Conservation (phyloP, 2,888 invertebrate genomes). For the Dynastes tityus region DNA sequence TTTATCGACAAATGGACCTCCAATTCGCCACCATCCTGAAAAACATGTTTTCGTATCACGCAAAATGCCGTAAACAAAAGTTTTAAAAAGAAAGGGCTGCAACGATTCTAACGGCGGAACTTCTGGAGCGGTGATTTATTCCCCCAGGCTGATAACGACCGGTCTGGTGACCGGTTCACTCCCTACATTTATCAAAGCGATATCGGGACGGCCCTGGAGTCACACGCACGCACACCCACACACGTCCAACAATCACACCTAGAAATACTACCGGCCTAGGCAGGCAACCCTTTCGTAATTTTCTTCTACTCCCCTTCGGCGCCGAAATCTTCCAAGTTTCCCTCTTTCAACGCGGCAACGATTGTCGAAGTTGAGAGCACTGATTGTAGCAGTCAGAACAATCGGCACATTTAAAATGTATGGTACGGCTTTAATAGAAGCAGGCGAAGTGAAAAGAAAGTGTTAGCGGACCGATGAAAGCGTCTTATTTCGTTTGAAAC, state of each 20-base stretch:
- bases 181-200: constrained; percentile 44
- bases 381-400: constrained; percentile 19
- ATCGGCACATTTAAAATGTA: constrained; percentile 30
- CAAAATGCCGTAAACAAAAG: constrained; percentile 40
- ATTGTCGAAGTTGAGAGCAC: constrained; percentile 15
- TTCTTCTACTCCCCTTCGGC: background rate
- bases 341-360: background rate
- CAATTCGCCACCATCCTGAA: constrained; percentile 24
- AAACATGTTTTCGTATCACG: constrained; percentile 42
- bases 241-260: background rate
- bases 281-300: constrained; percentile 21
- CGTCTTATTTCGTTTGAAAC: background rate
- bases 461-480: constrained; percentile 11
- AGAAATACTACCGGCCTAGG: background rate
- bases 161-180: constrained; percentile 40
- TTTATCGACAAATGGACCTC: constrained; percentile 16
- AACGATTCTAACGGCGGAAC: background rate
- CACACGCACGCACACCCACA: constrained; percentile 7
- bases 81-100: constrained; percentile 37
- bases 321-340: background rate
- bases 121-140: constrained; percentile 27
- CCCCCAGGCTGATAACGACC: constrained; percentile 28
- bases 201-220: constrained; percentile 24
- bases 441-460: background rate
- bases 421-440: constrained; percentile 1